Base-by-base conservation (phyloP, 1,140 invertebrate genomes). In the Drosophila nigromelanica region DNA sequence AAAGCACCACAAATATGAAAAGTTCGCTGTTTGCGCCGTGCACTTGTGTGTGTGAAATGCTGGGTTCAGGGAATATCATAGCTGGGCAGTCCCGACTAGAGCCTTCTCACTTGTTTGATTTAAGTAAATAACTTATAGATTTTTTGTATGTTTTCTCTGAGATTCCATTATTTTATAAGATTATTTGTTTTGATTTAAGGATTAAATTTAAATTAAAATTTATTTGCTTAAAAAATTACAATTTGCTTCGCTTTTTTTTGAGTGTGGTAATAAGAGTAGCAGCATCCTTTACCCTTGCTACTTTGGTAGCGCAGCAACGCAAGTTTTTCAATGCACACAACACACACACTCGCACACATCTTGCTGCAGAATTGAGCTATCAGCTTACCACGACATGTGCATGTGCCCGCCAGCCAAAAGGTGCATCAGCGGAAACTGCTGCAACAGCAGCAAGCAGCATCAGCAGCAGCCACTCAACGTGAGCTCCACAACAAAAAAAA, bases 341-440 rank as follows among this genome's bases (percentile, higher is more conserved):
- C 30, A 59, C 30, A 55, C 27, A 27, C 27, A 27, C 27, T 0
- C 27, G 5, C 27, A 27, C 27, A 27, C 27, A 27, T 6, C 27
- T n/a, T 40, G 47, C 6, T n/a, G 21, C 6, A 33, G 33, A 21
- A 39, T 39, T 12, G 24, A 68, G 77, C 77, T 77, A 85, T 85
- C 68, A 82, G 68, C 70, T 85, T 86, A 80, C 76, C 71, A 73
- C 62, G 43, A 69, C 81, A 80, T 77, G 73, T 77, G 78, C 75
- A 82, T 73, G 64, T 76, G 82, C 76, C 79, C 58, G 64, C 52
- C 61, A 78, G 72, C 76, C 68, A 71, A 79, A 89, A 87, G 82
- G 83, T 89, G 82, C 82, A 87, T 64, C 68, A 71, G 68, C 72
- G 83, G 78, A 86, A 82, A 76, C 81, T 80, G 82, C 77, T 76